These are phyloP conservation scores for Alligator sinensis DNA, from an alignment of 2,113 vertebrate genomes.

Conservation along the genomic window DNA sequence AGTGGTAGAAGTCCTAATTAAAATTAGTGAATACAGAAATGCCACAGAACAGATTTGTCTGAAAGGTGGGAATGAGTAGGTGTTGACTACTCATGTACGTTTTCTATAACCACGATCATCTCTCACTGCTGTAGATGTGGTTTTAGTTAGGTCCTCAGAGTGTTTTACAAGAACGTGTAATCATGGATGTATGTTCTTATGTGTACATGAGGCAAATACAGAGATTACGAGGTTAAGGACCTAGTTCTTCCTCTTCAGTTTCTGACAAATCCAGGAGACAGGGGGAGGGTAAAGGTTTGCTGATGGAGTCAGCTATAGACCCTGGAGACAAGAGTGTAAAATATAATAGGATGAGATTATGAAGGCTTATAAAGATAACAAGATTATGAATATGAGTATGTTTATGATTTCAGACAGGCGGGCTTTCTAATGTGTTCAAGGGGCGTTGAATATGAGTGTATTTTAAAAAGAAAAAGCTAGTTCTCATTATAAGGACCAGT, in stretches of 20 bases:
- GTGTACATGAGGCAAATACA: background rate
- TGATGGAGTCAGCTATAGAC: background rate
- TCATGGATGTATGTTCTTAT: background rate
- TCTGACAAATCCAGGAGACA: background rate
- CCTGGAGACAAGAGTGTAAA: background rate
- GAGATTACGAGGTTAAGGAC: background rate
- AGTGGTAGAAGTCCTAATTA: background rate
- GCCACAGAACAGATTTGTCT: background rate
- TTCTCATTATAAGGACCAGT: background rate
- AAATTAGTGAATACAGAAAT: background rate
- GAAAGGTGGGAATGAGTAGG: background rate
- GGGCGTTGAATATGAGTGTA: background rate
- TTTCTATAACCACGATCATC: background rate
- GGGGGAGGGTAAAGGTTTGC: background rate
- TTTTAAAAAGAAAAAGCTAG: background rate
- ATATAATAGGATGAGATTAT: background rate
- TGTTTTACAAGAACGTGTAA: background rate
- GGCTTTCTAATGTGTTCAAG: background rate
- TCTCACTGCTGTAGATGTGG: background rate
- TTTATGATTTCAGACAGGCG: background rate
- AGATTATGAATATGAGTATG: background rate
- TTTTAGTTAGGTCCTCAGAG: background rate
- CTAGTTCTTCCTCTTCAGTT: background rate
- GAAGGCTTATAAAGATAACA: background rate
- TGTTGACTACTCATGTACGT: background rate